Conservation (phyloP, 2,797 vertebrate species). For the Sphaeramia orbicularis region DNA sequence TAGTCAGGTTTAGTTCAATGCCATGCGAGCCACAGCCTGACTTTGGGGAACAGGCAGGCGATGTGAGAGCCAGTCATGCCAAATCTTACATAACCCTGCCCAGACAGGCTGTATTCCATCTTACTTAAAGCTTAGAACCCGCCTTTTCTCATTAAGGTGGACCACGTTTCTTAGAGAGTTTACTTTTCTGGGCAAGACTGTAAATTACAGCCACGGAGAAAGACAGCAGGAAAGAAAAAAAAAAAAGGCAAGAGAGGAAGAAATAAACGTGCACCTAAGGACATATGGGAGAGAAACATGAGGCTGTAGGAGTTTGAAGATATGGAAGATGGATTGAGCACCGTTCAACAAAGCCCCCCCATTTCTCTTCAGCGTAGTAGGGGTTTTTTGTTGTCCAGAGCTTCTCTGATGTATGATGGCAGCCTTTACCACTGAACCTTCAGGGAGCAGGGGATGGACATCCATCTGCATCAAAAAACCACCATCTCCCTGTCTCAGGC, state of each 20-base stretch:
- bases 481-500: constrained; percentile 60
- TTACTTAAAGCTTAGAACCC: constrained; percentile 12
- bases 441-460: constrained; percentile 44
- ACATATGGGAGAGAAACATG: constrained; percentile 30
- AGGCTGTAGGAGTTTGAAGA: constrained; percentile 15
- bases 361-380: constrained; percentile 29
- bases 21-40: constrained; percentile 49
- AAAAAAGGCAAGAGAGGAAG: background rate
- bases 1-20: constrained; percentile 49
- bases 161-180: constrained; percentile 13
- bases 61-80: constrained; percentile 25
- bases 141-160: constrained; percentile 28
- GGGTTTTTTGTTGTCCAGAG: constrained; percentile 70
- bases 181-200: background rate
- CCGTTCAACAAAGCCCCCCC: background rate
- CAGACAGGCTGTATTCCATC: constrained; percentile 35
- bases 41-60: constrained; percentile 25
- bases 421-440: constrained; percentile 43
- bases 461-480: constrained; percentile 72
- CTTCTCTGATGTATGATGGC: constrained; percentile 62
- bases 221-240: background rate
- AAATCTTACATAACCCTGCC: constrained; percentile 66
- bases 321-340: constrained; percentile 45
- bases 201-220: constrained; percentile 12
- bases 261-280: background rate